Base-by-base conservation (phyloP, 2,797 vertebrate genomes). In the Amphiprion clarkii region DNA sequence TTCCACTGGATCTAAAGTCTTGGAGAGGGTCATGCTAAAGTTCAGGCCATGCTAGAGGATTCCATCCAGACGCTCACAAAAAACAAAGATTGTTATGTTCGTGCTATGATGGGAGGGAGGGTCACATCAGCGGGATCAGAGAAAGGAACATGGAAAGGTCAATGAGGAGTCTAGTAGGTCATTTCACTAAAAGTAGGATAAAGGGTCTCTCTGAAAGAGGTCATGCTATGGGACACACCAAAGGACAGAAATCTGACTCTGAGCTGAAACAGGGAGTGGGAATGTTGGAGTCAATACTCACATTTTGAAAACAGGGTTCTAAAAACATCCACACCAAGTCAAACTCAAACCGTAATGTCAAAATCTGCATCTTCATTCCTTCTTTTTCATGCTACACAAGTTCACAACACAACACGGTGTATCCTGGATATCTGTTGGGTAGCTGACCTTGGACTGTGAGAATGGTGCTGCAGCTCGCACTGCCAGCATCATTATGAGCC, bases 371-470 rank as follows among this genome's bases (percentile, higher is more conserved):
- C 54, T 40, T 66, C 62, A 87, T 77, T 83, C 46, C 8, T 48
- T 71, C 16, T 10, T 51, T 66, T 52, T 69, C 82, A 89, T 88
- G 84, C 88, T 68, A 42, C n/a, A 66, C 2, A 65, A 54, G 6
- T 61, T 82, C 16, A 53, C 53, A 71, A 65, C 21, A 36, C 14
- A 59, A 16, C 16, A 67, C 13, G 19, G 19, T 0, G 10, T 21
- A 19, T 16, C 67, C 31, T 39, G 55, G 52, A 73, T 19, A 13
- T 52, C 16, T 3, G 23, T 57, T 57, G 2, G 2, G 42, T 59
- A 86, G 83, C 97, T 96, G 93, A 99, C 98, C 98, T 99, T 99
- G 99, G 56, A 98, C 96, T 53, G 94, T 94, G 85, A 99, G 90
- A 54, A 96, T 92, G 31, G 94, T 96, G 91, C 97, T 99, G 89